Evolutionary conservation across 2,113 vertebrate genomes (phyloP).

Genomic region (Blennius ocellaris): DNA sequence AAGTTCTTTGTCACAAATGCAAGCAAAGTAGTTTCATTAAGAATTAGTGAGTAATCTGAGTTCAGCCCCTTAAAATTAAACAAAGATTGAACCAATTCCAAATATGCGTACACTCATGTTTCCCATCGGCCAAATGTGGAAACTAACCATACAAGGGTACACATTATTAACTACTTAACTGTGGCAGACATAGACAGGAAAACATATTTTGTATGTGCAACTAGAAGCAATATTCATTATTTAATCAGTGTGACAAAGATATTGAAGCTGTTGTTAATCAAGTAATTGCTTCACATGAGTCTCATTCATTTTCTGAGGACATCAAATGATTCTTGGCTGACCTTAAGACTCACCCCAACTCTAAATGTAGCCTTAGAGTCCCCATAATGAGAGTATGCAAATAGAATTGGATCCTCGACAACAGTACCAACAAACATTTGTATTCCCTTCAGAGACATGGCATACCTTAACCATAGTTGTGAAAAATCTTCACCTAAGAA

Average conservation of each 20-base stretch:
- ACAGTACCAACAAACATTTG: too few relatives aligned
- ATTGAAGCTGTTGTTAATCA: background rate
- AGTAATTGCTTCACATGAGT: background rate
- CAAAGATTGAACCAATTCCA: conserved; percentile 3
- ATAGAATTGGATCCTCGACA: too few relatives aligned
- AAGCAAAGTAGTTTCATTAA: conserved; percentile 2
- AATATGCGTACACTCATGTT: background rate
- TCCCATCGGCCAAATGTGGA: background rate
- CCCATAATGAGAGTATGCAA: too few relatives aligned
- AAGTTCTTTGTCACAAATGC: background rate
- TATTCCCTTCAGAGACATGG: too few relatives aligned
- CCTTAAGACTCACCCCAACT: too few relatives aligned
- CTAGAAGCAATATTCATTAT: background rate
- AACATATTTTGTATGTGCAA: background rate
- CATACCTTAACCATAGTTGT: too few relatives aligned
- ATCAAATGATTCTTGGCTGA: too few relatives aligned
- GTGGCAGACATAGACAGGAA: conserved; percentile 10
- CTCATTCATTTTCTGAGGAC: too few relatives aligned
- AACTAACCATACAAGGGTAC: conserved; percentile 17
- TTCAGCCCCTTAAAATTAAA: conserved; percentile 12
- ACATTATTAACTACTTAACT: conserved; percentile 16
- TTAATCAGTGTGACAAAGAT: conserved; percentile 2
- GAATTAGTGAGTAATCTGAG: background rate
- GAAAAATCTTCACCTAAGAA: too few relatives aligned
- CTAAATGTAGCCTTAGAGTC: too few relatives aligned